Evolutionary conservation across 2,888 invertebrate genomes (phyloP).

Genomic region (Drosophila mayaguana): DNA sequence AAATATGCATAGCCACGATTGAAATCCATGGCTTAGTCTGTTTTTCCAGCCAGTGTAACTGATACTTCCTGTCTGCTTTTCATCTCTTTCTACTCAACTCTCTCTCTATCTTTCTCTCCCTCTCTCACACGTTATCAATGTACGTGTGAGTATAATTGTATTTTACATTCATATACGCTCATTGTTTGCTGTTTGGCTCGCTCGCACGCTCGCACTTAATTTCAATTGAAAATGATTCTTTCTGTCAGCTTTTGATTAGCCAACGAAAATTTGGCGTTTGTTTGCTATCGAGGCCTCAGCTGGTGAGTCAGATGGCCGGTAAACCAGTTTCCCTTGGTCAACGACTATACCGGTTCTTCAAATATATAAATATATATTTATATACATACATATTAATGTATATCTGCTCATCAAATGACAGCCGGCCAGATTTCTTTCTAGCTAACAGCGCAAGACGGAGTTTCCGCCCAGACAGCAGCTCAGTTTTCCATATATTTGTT

Average conservation of each 20-base stretch:
- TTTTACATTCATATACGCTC: constrained; percentile 1
- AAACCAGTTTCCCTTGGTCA: constrained; percentile 65
- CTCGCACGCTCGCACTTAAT: constrained; percentile 41
- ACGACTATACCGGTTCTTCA: constrained; percentile 44
- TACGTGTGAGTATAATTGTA: constrained; percentile 4
- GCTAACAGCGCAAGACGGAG: constrained; percentile 14
- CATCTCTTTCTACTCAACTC: constrained; percentile 21
- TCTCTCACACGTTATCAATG: constrained; percentile 17
- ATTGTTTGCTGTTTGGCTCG: constrained; percentile 44
- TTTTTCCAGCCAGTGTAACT: constrained; percentile 21
- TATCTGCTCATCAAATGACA: constrained; percentile 34
- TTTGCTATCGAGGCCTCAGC: constrained; percentile 30
- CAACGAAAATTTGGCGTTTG: constrained; percentile 15
- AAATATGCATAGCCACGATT: constrained; percentile 8
- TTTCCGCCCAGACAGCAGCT: constrained; percentile 15
- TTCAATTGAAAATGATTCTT: constrained; percentile 68
- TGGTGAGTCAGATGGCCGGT: constrained; percentile 63
- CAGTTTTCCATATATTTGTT: constrained; percentile 22
- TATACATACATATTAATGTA: not conserved
- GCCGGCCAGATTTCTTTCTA: constrained; percentile 39
- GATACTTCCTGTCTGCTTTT: constrained; percentile 29
- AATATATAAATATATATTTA: not conserved
- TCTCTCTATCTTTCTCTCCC: constrained; percentile 4
- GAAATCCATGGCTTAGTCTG: constrained; percentile 6
- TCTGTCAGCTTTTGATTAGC: constrained; percentile 69